Conservation (phyloP, 2,888 invertebrate genomes). For the Melolontha melolontha region DNA sequence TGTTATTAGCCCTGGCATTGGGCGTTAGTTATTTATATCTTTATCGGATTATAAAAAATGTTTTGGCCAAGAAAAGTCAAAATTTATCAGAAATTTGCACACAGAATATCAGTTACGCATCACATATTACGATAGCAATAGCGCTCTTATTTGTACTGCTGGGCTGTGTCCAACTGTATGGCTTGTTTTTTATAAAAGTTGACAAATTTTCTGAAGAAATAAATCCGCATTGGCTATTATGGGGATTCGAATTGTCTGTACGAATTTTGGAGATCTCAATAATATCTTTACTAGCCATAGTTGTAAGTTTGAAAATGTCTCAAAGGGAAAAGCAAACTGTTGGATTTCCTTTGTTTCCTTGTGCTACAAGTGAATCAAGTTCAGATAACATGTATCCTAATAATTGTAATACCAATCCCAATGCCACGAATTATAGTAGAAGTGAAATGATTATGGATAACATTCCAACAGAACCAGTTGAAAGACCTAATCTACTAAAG, state of each 20-base stretch:
- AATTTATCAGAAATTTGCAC: conserved; percentile 82
- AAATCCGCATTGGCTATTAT: conserved; percentile 88
- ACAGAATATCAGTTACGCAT: conserved; percentile 86
- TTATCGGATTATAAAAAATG: conserved; percentile 81
- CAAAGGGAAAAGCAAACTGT: conserved; percentile 80
- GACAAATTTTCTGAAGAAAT: conserved; percentile 69
- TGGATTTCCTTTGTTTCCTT: conserved; percentile 83
- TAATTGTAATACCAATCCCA: conserved; percentile 87
- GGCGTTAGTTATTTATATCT: conserved; percentile 88
- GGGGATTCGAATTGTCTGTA: conserved; percentile 90
- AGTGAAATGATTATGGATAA: conserved; percentile 66
- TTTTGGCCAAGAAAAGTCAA: conserved; percentile 81
- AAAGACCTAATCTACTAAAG: conserved; percentile 69
- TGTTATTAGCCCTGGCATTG: conserved; percentile 85
- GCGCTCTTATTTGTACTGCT: conserved; percentile 86
- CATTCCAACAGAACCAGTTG: conserved; percentile 65
- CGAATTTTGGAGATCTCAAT: conserved; percentile 89
- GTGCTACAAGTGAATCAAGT: conserved; percentile 85
- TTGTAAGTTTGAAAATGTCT: conserved; percentile 76
- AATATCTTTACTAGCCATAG: conserved; percentile 87
- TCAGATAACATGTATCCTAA: conserved; percentile 89
- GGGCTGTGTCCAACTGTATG: conserved; percentile 87
- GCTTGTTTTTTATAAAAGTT: conserved; percentile 74
- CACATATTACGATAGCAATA: conserved; percentile 89
- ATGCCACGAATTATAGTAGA: conserved; percentile 83